These are phyloP conservation scores for Onychorhynchus coronatus DNA, from an alignment of 2,113 vertebrate genomes.

Conservation along the genomic window DNA sequence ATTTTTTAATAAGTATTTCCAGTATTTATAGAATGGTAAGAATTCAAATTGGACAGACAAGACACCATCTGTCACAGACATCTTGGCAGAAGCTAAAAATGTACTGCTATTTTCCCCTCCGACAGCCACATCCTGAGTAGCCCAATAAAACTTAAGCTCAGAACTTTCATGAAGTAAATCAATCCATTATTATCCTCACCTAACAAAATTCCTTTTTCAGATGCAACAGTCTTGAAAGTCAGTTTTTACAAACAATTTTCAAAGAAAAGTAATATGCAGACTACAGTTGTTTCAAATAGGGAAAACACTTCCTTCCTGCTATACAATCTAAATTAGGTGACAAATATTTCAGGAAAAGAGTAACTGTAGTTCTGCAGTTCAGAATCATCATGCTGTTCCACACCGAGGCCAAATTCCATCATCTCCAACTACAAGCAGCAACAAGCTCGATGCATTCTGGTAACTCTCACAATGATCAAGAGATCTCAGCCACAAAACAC, in stretches of 20 bases:
- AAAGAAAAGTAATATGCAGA: background rate
- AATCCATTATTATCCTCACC: background rate
- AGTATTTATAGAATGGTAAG: background rate
- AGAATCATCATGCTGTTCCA: background rate
- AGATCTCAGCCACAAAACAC: background rate
- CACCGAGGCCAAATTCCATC: background rate
- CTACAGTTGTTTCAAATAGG: background rate
- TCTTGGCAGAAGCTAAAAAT: background rate
- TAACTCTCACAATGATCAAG: background rate
- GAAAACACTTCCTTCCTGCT: background rate
- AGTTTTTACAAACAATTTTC: background rate
- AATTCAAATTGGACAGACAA: background rate
- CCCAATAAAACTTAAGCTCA: background rate
- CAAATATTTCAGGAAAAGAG: background rate
- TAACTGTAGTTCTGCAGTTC: background rate
- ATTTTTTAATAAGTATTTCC: background rate
- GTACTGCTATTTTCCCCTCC: background rate
- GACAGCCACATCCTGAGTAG: background rate
- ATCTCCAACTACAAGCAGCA: background rate
- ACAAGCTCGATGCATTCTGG: background rate
- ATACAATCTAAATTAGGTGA: background rate
- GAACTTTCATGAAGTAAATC: background rate
- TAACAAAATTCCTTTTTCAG: background rate
- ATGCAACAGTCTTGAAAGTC: background rate
- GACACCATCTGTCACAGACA: background rate